Percentiles rank a stretch among this genome's conserved stretches.
Conservation (phyloP, 2,888 invertebrate species). For the Abrostola triplasia region DNA sequence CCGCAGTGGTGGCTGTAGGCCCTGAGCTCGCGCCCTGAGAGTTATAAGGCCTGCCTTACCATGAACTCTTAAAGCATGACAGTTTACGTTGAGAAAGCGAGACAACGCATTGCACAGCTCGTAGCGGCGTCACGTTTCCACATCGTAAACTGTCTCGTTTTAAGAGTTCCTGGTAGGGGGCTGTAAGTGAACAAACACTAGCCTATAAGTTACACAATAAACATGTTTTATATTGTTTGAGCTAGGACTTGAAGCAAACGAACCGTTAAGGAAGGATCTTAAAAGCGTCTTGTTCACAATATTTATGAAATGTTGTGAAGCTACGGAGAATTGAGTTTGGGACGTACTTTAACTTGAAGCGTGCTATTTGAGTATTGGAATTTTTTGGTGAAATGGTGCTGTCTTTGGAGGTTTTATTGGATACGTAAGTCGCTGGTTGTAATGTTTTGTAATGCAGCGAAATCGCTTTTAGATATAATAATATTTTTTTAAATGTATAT, state of each 20-base stretch:
- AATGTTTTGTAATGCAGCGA: neutral
- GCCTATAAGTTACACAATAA: conserved; percentile 39
- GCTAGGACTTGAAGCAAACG: conserved; percentile 43
- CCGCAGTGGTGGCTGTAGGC: conserved; percentile 21
- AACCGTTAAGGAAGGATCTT: conserved; percentile 46
- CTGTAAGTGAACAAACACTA: conserved; percentile 36
- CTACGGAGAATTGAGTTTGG: conserved; percentile 36
- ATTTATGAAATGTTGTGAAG: conserved; percentile 45
- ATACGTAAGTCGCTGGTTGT: conserved; percentile 11
- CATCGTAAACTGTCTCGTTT: too few relatives aligned
- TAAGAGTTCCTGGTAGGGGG: too few relatives aligned
- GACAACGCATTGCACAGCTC: too few relatives aligned
- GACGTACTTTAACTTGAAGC: conserved; percentile 37
- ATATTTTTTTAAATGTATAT: neutral
- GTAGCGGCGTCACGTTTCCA: too few relatives aligned
- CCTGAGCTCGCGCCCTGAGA: conserved; percentile 19
- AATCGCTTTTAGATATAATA: neutral
- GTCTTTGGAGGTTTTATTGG: conserved; percentile 39
- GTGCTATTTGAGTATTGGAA: conserved; percentile 34
- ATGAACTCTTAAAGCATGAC: too few relatives aligned
- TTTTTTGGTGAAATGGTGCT: conserved; percentile 25
- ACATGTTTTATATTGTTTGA: conserved; percentile 39
- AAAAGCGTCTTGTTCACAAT: conserved; percentile 52
- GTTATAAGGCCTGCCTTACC: too few relatives aligned
- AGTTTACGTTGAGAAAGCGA: too few relatives aligned